Percentiles rank a stretch among this genome's conserved stretches.
These are phyloP conservation scores for Parus major DNA, from an alignment of 2,113 vertebrate genomes.

Conservation along the genomic window DNA sequence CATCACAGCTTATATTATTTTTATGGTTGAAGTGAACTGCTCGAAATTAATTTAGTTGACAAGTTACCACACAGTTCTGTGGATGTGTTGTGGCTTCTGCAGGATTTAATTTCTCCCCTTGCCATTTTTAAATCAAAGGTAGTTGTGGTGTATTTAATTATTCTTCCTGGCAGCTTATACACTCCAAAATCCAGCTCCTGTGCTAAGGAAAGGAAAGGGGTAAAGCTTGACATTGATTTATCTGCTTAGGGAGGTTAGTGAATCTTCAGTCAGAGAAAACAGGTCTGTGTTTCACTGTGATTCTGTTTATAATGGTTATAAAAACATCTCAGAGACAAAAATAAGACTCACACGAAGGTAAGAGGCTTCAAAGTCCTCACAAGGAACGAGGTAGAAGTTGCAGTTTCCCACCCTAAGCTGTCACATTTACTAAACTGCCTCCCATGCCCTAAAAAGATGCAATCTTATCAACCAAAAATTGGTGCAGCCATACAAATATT, in stretches of 20 bases:
- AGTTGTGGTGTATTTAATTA: conserved; percentile 14
- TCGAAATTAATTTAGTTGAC: not conserved
- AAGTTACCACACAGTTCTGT: not conserved
- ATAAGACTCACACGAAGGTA: not conserved
- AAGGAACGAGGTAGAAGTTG: rapidly evolving
- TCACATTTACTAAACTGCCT: not conserved
- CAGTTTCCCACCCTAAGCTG: not conserved
- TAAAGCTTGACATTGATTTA: not conserved
- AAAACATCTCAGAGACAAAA: not conserved
- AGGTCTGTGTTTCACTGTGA: not conserved
- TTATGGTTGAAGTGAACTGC: not conserved
- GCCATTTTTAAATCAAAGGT: conserved; percentile 29
- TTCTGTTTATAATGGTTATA: not conserved
- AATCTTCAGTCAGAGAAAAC: not conserved
- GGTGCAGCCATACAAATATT: not conserved
- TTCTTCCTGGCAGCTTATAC: not conserved
- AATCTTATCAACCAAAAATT: not conserved
- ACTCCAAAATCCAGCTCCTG: not conserved
- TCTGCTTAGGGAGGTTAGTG: not conserved
- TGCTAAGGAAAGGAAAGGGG: not conserved
- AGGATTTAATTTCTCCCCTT: not conserved
- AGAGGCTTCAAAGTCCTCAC: not conserved
- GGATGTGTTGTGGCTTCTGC: not conserved
- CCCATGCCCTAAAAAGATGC: not conserved
- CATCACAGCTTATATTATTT: not conserved